Evolutionary conservation across 2,113 vertebrate species (phyloP).

Genomic region (Lophochroa leadbeateri): DNA sequence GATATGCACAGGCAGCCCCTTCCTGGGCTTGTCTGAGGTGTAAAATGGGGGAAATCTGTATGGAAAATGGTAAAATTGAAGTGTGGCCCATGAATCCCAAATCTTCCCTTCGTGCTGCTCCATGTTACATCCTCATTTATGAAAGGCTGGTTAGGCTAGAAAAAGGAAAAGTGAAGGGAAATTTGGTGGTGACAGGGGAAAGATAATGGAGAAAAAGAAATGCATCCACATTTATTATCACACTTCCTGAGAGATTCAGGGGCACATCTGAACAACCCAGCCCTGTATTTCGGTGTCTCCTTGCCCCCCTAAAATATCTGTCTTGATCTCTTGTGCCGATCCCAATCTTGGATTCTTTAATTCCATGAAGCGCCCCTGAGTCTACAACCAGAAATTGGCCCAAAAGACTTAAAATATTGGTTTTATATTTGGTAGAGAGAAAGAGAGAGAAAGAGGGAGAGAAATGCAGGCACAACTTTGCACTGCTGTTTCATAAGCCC

Average conservation of each 20-base stretch:
- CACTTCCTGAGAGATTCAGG: accelerated
- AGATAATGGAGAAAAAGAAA: not conserved
- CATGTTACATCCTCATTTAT: accelerated
- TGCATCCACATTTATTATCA: not conserved
- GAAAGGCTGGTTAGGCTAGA: no score
- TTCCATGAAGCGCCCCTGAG: not conserved
- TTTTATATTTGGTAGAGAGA: not conserved
- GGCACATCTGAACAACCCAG: not conserved
- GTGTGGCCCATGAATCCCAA: not conserved
- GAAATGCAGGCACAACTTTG: not conserved
- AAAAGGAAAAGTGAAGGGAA: not conserved
- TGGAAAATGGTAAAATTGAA: not conserved
- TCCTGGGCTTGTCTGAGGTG: not conserved
- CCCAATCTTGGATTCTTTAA: accelerated
- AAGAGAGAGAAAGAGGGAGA: not conserved
- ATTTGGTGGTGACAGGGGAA: not conserved
- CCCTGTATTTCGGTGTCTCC: not conserved
- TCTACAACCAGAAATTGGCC: not conserved
- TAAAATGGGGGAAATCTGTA: not conserved
- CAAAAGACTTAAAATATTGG: not conserved
- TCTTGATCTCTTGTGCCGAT: not conserved
- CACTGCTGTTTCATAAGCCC: not conserved
- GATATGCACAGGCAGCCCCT: not conserved
- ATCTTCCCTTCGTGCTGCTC: not conserved
- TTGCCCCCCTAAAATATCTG: not conserved